These are phyloP conservation scores for Mobula birostris DNA, from an alignment of 2,113 vertebrate genomes.

Conservation along the genomic window DNA sequence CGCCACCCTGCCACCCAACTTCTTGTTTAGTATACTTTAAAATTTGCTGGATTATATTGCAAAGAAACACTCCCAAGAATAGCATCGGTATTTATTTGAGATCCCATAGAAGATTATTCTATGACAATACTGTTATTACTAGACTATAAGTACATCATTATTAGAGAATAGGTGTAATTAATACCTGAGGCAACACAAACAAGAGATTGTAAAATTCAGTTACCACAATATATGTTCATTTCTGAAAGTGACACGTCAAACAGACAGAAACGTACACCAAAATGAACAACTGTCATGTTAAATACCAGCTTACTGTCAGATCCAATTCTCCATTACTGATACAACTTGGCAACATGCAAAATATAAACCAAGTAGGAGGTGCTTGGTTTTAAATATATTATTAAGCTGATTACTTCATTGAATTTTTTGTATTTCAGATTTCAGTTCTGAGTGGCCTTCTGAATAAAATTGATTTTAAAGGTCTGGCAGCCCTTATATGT, in stretches of 20 bases:
- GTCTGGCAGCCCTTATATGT: no score
- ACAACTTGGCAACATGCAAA: not conserved
- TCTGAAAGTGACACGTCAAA: not conserved
- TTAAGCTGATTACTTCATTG: not conserved
- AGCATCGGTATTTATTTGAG: not conserved
- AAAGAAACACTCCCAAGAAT: not conserved
- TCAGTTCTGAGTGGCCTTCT: no score
- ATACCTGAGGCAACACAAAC: not conserved
- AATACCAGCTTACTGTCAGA: not conserved
- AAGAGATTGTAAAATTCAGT: not conserved
- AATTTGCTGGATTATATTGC: not conserved
- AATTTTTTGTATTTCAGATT: not conserved
- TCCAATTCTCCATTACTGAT: not conserved
- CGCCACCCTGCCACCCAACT: no score
- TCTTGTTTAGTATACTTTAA: not conserved
- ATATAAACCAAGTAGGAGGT: not conserved
- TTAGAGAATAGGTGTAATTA: not conserved
- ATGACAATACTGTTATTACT: not conserved
- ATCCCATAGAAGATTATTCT: not conserved
- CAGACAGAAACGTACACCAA: not conserved
- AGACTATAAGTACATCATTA: not conserved
- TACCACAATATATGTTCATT: not conserved
- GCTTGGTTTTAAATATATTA: not conserved
- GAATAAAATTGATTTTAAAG: no score
- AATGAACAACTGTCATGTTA: not conserved